phyloP scores from a whole-genome alignment of 35 echinoderm and acorn worm species.

The Diadema setosum region DNA sequence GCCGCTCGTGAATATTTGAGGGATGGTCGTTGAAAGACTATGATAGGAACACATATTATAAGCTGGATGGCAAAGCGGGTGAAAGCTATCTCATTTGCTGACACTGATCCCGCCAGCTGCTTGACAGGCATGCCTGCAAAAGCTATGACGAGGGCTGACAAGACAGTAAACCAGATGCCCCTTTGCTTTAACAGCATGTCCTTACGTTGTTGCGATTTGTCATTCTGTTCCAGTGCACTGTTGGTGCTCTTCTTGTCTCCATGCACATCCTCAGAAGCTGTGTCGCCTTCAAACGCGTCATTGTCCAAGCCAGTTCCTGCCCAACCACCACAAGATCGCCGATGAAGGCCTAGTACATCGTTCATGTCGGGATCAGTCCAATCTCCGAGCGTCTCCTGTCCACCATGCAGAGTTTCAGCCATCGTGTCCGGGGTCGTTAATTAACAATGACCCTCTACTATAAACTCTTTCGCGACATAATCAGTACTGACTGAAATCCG shows the following conservation, averaged over 20 bases:
- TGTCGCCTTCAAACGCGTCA: not conserved
- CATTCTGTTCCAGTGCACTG: too few species aligned
- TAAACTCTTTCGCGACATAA: too few species aligned
- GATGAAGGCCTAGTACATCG: too few species aligned
- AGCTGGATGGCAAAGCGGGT: not conserved
- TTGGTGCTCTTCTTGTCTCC: not conserved
- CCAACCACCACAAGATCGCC: too few species aligned
- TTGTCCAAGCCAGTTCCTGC: not conserved
- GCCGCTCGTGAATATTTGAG: not conserved
- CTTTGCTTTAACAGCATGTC: too few species aligned
- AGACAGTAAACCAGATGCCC: not conserved
- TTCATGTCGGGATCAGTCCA: too few species aligned
- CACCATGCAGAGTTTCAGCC: too few species aligned
- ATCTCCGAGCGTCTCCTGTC: too few species aligned
- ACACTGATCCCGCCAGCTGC: not conserved
- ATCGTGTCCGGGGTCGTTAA: too few species aligned
- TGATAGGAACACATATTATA: not conserved
- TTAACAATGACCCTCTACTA: too few species aligned
- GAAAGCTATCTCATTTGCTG: not conserved
- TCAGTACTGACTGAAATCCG: too few species aligned
- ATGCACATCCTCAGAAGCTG: not conserved
- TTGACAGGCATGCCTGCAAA: not conserved
- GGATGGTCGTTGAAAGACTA: not conserved
- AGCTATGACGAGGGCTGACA: not conserved
- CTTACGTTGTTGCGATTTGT: too few species aligned